Percentiles rank a stretch among this genome's conserved stretches.
These are phyloP conservation scores for Lethrus apterus DNA, from an alignment of 1,140 invertebrate species.

Conservation along the genomic window DNA sequence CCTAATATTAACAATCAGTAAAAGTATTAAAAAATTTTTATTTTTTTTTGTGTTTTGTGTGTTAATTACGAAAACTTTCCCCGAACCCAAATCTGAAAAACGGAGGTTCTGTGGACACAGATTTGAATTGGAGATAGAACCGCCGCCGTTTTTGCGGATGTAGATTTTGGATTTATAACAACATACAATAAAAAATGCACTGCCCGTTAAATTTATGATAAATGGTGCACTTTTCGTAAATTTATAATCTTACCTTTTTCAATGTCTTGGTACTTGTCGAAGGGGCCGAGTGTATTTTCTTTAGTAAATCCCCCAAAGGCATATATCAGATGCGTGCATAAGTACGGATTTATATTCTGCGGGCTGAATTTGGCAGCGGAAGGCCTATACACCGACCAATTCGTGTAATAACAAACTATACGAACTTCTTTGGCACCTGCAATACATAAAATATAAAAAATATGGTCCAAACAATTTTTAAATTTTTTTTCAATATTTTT, in stretches of 20 bases:
- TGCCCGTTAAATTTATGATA: no score
- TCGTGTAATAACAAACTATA: slow-evolving; percentile 90
- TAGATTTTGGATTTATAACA: not conserved
- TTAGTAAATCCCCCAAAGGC: slow-evolving; percentile 90
- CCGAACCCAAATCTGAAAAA: no score
- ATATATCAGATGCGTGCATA: slow-evolving; percentile 92
- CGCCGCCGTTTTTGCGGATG: not conserved
- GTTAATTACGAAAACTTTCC: no score
- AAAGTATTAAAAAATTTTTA: no score
- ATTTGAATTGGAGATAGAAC: not conserved
- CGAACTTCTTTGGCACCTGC: slow-evolving; percentile 51
- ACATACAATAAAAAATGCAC: not conserved
- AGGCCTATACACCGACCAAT: slow-evolving; percentile 85
- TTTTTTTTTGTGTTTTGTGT: no score
- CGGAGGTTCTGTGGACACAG: no score
- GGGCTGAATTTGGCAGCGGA: slow-evolving; percentile 86
- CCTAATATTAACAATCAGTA: no score
- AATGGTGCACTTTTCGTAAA: no score
- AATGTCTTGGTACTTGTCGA: slow-evolving; percentile 92
- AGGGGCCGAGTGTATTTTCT: slow-evolving; percentile 82
- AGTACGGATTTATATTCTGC: slow-evolving; percentile 90
- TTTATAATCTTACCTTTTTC: slow-evolving; percentile 69
- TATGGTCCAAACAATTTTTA: not conserved
- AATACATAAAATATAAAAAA: slow-evolving; percentile 23
- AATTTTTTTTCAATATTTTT: not conserved